A percentile compares a stretch with the other conserved stretches of the same genome.
Conservation (phyloP, 1,140 invertebrate genomes). For the Euwallacea fornicatus region DNA sequence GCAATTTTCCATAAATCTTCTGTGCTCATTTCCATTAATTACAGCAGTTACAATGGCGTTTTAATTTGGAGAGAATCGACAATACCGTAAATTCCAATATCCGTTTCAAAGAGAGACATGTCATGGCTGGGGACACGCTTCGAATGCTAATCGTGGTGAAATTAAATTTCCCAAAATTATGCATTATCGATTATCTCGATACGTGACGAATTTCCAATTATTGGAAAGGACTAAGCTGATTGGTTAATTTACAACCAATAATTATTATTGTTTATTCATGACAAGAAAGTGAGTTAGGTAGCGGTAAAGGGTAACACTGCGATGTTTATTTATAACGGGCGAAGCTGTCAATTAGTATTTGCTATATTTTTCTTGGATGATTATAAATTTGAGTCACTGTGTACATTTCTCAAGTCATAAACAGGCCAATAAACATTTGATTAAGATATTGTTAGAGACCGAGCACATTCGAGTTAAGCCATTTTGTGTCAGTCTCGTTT, state of each 20-base stretch:
- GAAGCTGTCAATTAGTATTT: no score
- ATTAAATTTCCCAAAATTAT: slow-evolving; percentile 21
- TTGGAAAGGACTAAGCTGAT: background rate
- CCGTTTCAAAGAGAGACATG: slow-evolving; percentile 3
- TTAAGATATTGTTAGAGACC: slow-evolving; percentile 15
- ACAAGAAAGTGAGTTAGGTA: no score
- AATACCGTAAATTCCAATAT: slow-evolving; percentile 19
- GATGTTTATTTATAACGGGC: no score
- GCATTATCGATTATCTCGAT: background rate
- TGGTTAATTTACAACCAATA: background rate
- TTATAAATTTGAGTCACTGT: no score
- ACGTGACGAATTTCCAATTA: background rate
- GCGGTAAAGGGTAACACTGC: no score
- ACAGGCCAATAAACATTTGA: slow-evolving; percentile 11
- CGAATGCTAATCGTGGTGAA: slow-evolving; percentile 3
- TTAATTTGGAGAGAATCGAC: slow-evolving; percentile 3
- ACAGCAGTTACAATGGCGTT: background rate
- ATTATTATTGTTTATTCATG: no score
- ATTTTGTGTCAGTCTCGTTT: slow-evolving; percentile 10
- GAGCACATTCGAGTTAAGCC: slow-evolving; percentile 1
- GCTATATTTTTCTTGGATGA: no score
- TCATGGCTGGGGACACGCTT: background rate
- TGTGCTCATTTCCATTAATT: background rate
- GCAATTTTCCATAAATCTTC: no score
- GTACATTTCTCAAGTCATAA: background rate